Base-by-base conservation (phyloP, 2,113 vertebrate species). In the Hystrix brachyura region DNA sequence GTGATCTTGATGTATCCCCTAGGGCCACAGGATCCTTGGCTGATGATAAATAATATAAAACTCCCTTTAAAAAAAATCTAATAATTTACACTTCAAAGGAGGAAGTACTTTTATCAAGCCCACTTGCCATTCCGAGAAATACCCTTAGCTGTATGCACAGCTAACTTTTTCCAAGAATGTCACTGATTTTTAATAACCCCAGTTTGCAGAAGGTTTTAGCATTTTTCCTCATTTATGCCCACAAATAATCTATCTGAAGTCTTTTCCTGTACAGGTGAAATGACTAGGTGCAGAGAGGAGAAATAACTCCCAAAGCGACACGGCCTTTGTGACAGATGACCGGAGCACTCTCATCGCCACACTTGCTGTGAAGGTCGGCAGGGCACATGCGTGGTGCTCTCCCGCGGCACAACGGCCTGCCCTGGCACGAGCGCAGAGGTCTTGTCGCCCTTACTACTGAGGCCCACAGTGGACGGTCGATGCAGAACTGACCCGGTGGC, bases 71-170 rank as follows among this genome's bases (percentile, higher is more conserved):
- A 71, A 71, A 92, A 82, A 65, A 80, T 27, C 86, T 0, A 57
- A 38, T 53, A 43, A 69, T 27, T 51, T 89, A 67, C 46, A 32
- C 46, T 93, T 89, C 72, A 53, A 51, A 86, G 38, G 29, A 48
- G 8, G 27, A 96, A 62, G n/a, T 71, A 34, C n/a, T 90, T 89
- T 86, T 94, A 60, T 78, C 83, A 91, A 12, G 25, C 34, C 87
- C 64, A 76, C 5, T 27, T 51, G 32, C 79, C n/a, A 79, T 55
- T 65, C 67, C 91, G 64, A 95, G 25, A 79, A 92, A 62, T 48
- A 60, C 27, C 87, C 65, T 94, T 8, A 53, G n/a, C 72, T 34
- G 59, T 7, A 69, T 25, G 15, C 18, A 71, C 27, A 38, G 23
- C 3, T 14, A 64, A n/a, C 64, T 34, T 95, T 76, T 88, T 38